Percentiles rank a stretch among this genome's conserved stretches.
phyloP scores from a whole-genome alignment of 2,888 invertebrate genomes.

The Himalopsyche anomala region DNA sequence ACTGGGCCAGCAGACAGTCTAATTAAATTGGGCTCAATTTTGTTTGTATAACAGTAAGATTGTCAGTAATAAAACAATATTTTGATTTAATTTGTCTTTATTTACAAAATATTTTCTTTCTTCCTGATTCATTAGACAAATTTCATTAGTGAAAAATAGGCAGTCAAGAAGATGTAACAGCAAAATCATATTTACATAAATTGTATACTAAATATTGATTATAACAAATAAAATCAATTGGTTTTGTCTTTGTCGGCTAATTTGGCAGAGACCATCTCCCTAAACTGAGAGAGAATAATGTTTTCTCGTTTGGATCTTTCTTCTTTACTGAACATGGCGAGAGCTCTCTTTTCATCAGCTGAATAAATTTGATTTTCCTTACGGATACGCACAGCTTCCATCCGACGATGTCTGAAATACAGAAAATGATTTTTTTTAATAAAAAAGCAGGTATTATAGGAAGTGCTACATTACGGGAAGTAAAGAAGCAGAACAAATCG shows the following conservation, averaged over 20 bases:
- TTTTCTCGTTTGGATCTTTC: conserved; percentile 97
- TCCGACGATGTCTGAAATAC: conserved; percentile 88
- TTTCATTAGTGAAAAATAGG: too few species aligned
- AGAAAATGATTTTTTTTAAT: conserved; percentile 56
- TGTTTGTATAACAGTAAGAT: neutral
- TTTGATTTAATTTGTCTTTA: neutral
- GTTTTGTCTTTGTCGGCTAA: conserved; percentile 77
- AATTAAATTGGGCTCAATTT: conserved; percentile 36
- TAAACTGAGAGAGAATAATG: conserved; percentile 95
- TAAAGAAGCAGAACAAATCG: too few species aligned
- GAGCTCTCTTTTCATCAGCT: conserved; percentile 98
- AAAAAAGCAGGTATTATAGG: too few species aligned
- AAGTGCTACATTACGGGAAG: neutral
- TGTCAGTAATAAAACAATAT: conserved; percentile 1
- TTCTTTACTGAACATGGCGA: conserved; percentile 99
- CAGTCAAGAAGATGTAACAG: too few species aligned
- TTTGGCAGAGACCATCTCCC: conserved; percentile 89
- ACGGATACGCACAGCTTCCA: conserved; percentile 99
- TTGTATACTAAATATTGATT: too few species aligned
- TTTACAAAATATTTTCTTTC: conserved; percentile 19
- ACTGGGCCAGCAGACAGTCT: conserved; percentile 74
- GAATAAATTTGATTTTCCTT: conserved; percentile 99
- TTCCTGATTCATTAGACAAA: neutral
- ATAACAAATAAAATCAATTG: conserved; percentile 38
- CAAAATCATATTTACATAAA: too few species aligned